These are phyloP conservation scores for Macrosiphum euphorbiae DNA, from an alignment of 2,888 invertebrate species.

Conservation along the genomic window DNA sequence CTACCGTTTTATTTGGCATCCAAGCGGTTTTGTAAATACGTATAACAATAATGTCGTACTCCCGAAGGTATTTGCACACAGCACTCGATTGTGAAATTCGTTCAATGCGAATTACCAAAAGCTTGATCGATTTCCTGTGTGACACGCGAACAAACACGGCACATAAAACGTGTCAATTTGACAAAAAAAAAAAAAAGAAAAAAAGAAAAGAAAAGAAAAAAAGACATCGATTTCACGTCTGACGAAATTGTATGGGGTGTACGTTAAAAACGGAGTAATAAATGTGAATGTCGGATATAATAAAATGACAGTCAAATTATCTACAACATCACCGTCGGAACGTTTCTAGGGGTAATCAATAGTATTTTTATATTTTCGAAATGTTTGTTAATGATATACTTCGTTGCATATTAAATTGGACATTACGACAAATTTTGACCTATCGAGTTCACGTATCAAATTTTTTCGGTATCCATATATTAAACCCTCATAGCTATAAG, in stretches of 20 bases:
- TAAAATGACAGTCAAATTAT: conserved; percentile 34
- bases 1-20: not conserved
- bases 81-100: conserved; percentile 20
- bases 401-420: not conserved
- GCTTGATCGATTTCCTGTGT: conserved; percentile 35
- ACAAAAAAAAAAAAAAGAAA: not conserved
- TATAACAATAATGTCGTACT: not conserved
- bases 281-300: not conserved
- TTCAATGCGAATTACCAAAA: conserved; percentile 29
- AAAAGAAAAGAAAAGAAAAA: not conserved
- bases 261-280: conserved; percentile 23
- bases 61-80: conserved; percentile 8
- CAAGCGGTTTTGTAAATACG: conserved; percentile 17
- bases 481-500: not conserved
- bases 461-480: too few relatives aligned
- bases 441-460: too few relatives aligned
- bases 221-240: conserved; percentile 43
- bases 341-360: not conserved
- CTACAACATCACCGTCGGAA: not conserved
- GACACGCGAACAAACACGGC: conserved; percentile 35
- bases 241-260: not conserved
- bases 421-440: not conserved
- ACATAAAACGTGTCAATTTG: conserved; percentile 36
- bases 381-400: not conserved
- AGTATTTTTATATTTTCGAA: not conserved